A percentile compares a stretch with the other conserved stretches of the same genome.
Evolutionary conservation across 1,140 invertebrate species (phyloP).

Genomic region (Trachelipus rathkii): DNA sequence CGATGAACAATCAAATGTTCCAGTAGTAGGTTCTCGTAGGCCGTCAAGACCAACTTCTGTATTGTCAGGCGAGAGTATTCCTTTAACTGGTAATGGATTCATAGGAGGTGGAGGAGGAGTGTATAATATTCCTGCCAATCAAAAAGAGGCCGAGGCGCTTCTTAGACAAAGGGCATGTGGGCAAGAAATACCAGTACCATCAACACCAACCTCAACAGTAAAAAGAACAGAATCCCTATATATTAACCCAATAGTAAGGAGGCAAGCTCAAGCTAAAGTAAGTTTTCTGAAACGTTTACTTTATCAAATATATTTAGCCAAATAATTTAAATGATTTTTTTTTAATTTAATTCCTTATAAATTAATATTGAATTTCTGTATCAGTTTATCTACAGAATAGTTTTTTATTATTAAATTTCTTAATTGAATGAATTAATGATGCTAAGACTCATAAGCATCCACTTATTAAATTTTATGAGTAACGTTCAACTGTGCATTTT

Average conservation of each 20-base stretch:
- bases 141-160: conserved; percentile 63
- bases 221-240: conserved; percentile 77
- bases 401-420: too few species aligned
- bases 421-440: too few species aligned
- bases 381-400: too few species aligned
- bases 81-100: conserved; percentile 39
- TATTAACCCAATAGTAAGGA: conserved; percentile 47
- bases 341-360: too few species aligned
- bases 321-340: too few species aligned
- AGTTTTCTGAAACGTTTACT: not conserved
- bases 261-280: conserved; percentile 46
- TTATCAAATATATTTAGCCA: not conserved
- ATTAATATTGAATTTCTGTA: too few species aligned
- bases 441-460: too few species aligned
- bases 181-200: conserved; percentile 78
- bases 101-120: conserved; percentile 40
- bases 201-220: conserved; percentile 58
- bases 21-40: conserved; percentile 29
- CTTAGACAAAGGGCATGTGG: conserved; percentile 71
- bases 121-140: conserved; percentile 57
- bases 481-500: too few species aligned
- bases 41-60: conserved; percentile 37
- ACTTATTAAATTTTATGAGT: too few species aligned
- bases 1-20: conserved; percentile 45
- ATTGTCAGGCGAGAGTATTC: conserved; percentile 35